A percentile compares a stretch with the other conserved stretches of the same genome.
phyloP scores from a whole-genome alignment of 2,113 vertebrate species.

The Siphamia tubifer region DNA sequence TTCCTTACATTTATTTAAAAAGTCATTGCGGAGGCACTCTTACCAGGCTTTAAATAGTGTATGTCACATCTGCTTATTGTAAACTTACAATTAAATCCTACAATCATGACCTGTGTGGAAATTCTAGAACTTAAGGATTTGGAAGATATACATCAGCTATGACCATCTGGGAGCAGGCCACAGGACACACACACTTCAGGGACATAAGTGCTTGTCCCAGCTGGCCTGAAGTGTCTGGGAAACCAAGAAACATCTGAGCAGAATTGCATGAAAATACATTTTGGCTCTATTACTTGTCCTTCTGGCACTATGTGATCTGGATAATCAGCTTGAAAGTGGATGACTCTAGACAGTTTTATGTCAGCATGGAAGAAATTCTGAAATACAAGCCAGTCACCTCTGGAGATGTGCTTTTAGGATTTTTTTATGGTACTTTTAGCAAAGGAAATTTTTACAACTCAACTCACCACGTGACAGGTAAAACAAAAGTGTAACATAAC shows the following conservation, averaged over 20 bases:
- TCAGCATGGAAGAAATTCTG: slow-evolving; percentile 4
- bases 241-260: slow-evolving; percentile 33
- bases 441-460: too few relatives aligned
- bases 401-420: neutral
- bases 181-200: slow-evolving; percentile 11
- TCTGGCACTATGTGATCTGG: slow-evolving; percentile 31
- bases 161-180: slow-evolving; percentile 13
- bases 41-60: neutral
- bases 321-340: slow-evolving; percentile 46
- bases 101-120: neutral
- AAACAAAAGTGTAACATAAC: too few relatives aligned
- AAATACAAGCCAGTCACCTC: neutral
- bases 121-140: neutral
- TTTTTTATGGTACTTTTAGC: too few relatives aligned
- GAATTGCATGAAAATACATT: slow-evolving; percentile 27
- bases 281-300: slow-evolving; percentile 26
- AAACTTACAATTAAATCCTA: slow-evolving; percentile 20
- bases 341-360: slow-evolving; percentile 7
- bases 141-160: neutral
- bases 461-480: too few relatives aligned
- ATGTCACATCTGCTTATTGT: neutral
- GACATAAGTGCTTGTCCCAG: slow-evolving; percentile 11
- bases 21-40: neutral
- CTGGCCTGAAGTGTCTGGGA: slow-evolving; percentile 18
- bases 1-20: too few relatives aligned